These are phyloP conservation scores for Cichladusa arquata DNA, from an alignment of 2,113 vertebrate species.

Conservation along the genomic window DNA sequence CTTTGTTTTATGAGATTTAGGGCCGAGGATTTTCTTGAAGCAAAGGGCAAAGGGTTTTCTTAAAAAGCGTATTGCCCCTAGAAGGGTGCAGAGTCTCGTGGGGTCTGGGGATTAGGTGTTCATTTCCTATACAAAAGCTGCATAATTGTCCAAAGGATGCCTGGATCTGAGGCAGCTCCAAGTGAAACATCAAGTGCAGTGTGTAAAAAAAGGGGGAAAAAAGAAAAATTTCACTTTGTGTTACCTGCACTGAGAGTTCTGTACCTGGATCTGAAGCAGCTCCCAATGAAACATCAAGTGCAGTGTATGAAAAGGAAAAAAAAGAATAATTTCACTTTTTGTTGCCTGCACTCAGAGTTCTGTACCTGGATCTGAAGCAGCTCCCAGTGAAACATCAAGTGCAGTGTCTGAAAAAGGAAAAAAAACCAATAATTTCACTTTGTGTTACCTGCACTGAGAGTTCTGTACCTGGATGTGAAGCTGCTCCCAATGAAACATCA, in stretches of 20 bases:
- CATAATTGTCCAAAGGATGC: slow-evolving; percentile 40
- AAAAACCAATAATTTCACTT: too few relatives aligned
- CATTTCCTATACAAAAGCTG: slow-evolving; percentile 55
- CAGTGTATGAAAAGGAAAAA: background rate
- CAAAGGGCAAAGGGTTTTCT: slow-evolving; percentile 39
- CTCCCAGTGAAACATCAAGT: too few relatives aligned
- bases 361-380: too few relatives aligned
- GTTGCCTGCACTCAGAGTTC: background rate
- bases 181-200: background rate
- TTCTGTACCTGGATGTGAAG: slow-evolving; percentile 13
- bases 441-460: background rate
- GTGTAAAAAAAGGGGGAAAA: background rate
- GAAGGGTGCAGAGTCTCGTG: slow-evolving; percentile 12
- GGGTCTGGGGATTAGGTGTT: slow-evolving; percentile 40
- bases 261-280: too few relatives aligned
- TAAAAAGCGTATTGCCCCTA: background rate
- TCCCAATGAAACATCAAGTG: background rate
- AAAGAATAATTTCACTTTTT: too few relatives aligned
- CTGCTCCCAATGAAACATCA: background rate
- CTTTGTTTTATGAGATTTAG: slow-evolving; percentile 47
- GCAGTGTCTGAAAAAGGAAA: too few relatives aligned
- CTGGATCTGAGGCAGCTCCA: slow-evolving; percentile 32
- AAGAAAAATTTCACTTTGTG: too few relatives aligned
- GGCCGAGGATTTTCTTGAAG: slow-evolving; percentile 46
- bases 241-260: too few relatives aligned